A percentile compares a stretch with the other conserved stretches of the same genome.
These are phyloP conservation scores for Macrotus californicus DNA, from an alignment of 2,113 vertebrate species.

Conservation along the genomic window DNA sequence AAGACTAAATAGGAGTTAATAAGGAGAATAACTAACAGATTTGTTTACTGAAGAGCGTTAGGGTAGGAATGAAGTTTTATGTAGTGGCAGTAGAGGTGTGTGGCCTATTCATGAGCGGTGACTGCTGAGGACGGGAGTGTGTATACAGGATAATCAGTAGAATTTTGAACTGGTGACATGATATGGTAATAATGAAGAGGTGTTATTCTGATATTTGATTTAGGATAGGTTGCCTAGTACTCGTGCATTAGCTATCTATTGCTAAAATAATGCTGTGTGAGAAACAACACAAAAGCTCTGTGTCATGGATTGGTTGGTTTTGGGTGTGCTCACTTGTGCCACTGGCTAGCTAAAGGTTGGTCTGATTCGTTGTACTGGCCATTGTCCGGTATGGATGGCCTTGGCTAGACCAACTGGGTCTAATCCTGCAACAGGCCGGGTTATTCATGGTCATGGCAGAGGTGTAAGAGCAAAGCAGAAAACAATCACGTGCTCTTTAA, in stretches of 20 bases:
- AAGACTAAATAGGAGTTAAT: not conserved
- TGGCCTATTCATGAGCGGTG: not conserved
- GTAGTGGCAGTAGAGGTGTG: not conserved
- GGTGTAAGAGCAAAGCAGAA: not conserved
- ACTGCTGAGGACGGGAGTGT: not conserved
- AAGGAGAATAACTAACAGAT: not conserved
- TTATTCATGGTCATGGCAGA: not conserved
- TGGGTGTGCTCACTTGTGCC: not conserved
- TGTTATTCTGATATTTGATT: not conserved
- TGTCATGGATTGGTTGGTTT: not conserved
- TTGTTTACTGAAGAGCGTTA: not conserved
- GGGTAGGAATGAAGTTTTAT: not conserved
- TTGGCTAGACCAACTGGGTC: not conserved
- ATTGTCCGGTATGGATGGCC: not conserved
- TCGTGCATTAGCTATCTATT: not conserved
- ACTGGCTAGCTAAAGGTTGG: not conserved
- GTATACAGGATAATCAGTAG: not conserved
- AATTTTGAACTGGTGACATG: not conserved
- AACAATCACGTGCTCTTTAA: not conserved
- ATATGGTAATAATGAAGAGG: not conserved
- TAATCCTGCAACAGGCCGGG: not conserved
- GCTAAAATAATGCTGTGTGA: not conserved
- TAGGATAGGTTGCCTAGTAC: not conserved
- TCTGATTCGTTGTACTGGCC: not conserved
- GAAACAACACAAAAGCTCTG: not conserved